Percentiles rank a stretch among this genome's conserved stretches.
These are phyloP conservation scores for Enteromius fasciolatus DNA, from an alignment of 2,797 vertebrate genomes.

Conservation along the genomic window DNA sequence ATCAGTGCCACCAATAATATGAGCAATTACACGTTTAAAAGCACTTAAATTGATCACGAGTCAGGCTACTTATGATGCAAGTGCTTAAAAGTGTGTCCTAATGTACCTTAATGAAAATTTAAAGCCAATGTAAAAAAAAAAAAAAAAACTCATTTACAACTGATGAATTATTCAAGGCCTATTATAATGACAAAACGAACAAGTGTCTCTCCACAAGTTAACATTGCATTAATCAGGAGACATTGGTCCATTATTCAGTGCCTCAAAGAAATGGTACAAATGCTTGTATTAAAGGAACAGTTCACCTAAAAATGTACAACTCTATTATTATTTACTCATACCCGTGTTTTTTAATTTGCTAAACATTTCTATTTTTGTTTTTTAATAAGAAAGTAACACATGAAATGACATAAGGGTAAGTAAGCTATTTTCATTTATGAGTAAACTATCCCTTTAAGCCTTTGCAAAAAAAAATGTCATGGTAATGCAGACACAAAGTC, in stretches of 20 bases:
- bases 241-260: background rate
- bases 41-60: conserved; percentile 20
- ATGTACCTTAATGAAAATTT: conserved; percentile 23
- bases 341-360: background rate
- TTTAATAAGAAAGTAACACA: background rate
- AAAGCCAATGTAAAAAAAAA: conserved; percentile 12
- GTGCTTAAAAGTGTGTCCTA: conserved; percentile 6
- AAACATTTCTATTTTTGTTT: background rate
- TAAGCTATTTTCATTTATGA: background rate
- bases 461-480: background rate
- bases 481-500: background rate
- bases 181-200: conserved; percentile 49
- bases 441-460: background rate
- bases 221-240: conserved; percentile 48
- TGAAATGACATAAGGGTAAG: background rate
- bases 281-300: background rate
- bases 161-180: conserved; percentile 56
- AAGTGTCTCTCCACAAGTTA: conserved; percentile 53
- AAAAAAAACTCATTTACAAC: conserved; percentile 40
- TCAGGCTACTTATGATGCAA: conserved; percentile 15
- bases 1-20: background rate
- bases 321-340: background rate
- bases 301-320: background rate
- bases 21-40: conserved; percentile 30
- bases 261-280: background rate